Conservation (phyloP, 2,797 vertebrate genomes). For the Mycteria americana region DNA sequence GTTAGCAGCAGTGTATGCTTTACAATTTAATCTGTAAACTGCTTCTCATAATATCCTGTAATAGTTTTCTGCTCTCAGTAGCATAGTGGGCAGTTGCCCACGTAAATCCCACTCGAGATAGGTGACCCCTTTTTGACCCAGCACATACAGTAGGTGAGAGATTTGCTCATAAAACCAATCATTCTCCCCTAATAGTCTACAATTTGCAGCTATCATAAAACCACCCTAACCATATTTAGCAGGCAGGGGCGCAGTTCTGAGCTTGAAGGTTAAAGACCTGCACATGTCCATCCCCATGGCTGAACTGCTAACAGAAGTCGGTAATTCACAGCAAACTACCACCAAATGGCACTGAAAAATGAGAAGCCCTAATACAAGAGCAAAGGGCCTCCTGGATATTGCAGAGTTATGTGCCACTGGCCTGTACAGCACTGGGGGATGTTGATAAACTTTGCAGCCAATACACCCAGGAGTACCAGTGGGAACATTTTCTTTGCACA, state of each 20-base stretch:
- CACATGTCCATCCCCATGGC: background rate
- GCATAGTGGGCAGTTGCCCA: constrained; percentile 34
- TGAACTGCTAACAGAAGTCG: background rate
- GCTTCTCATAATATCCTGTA: constrained; percentile 25
- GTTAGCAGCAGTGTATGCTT: constrained; percentile 7
- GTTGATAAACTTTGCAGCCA: constrained; percentile 52
- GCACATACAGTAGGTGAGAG: background rate
- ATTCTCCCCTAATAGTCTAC: background rate
- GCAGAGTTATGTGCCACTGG: constrained; percentile 19
- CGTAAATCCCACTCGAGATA: constrained; percentile 1
- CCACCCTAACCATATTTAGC: constrained; percentile 19
- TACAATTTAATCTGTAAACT: constrained; percentile 42
- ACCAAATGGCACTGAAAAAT: constrained; percentile 20
- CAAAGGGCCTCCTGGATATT: constrained; percentile 15
- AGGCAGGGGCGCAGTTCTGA: constrained; percentile 12
- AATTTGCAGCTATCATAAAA: constrained; percentile 57
- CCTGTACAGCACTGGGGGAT: background rate
- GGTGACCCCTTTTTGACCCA: constrained; percentile 29
- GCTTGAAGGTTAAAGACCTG: constrained; percentile 41
- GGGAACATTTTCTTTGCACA: constrained; percentile 52
- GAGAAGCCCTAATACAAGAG: background rate
- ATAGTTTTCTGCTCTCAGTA: constrained; percentile 48
- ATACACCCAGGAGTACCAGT: background rate
- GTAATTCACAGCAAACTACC: constrained; percentile 42
- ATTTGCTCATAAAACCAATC: background rate